Base-by-base conservation (phyloP, 2,113 vertebrate genomes). In the Peromyscus polionotus region DNA sequence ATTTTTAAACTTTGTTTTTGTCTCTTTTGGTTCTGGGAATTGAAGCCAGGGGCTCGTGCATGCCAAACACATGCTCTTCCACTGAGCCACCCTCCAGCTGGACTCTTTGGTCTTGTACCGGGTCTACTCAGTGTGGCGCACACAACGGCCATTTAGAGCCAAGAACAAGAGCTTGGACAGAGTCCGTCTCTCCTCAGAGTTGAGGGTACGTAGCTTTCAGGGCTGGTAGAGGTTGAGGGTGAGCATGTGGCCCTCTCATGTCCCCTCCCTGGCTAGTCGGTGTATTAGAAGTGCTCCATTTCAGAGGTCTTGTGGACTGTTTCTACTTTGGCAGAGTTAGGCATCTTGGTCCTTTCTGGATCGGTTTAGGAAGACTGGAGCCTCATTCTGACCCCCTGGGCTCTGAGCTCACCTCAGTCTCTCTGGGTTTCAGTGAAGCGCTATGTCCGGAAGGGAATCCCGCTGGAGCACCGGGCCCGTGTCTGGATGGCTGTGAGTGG, bases 401-500 rank as follows among this genome's bases (percentile, higher is more conserved):
- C n/a, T 24, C 63, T 26, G 8, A 59, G 88, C 81, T 70, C 10
- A 77, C 42, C 14, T 65, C 9, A 36, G 51, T 51, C 26, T 68
- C 10, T 84, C 39, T 73, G 33, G 24, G 7, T 89, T 84, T 19
- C 98, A 99, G 99, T 99, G 97, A 99, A 99, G 97, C 99, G 99
- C 92, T 99, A 99, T 1, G 99, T 99, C 91, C 99, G 99, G 85
- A 99, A 99, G 97, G 99, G 99, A 2, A 98, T 99, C 51, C 99
- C 99, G 0, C 99, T 98, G 51, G 99, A 99, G 97, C 99, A 99
- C 95, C 99, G 99, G 0, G 98, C 99, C 33, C 98, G 98, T 16
- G 98, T 99, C 89, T 99, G 99, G 99, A 99, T 99, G 99, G 98
- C 98, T 5, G 98, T 99, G 51, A 99, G 99, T 3, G 99, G 99